Evolutionary conservation across 2,113 vertebrate genomes (phyloP).

Genomic region (Neogobius melanostomus): DNA sequence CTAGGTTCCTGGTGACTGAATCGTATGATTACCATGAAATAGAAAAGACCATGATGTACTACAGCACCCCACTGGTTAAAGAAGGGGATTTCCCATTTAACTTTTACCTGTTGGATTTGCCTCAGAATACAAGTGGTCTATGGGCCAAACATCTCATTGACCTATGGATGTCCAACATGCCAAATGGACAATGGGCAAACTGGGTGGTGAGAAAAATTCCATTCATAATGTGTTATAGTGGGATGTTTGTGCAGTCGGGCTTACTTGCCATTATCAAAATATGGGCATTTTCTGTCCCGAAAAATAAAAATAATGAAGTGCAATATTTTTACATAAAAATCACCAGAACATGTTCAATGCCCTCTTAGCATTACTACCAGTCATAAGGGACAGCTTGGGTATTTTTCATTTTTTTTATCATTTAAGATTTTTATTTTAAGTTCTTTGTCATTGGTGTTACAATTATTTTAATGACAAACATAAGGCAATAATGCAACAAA

Average conservation of each 20-base stretch:
- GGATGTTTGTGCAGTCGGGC: background rate
- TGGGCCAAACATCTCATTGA: conserved; percentile 77
- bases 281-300: no score
- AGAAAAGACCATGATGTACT: conserved; percentile 91
- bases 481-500: no score
- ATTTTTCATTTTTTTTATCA: no score
- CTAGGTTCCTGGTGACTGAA: conserved; percentile 87
- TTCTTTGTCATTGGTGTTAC: no score
- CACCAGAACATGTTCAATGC: no score
- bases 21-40: conserved; percentile 79
- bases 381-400: no score
- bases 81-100: conserved; percentile 96
- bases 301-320: no score
- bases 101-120: conserved; percentile 82
- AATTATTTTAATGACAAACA: no score
- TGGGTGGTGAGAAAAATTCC: conserved; percentile 84
- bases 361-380: no score
- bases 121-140: conserved; percentile 75
- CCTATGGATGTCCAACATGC: conserved; percentile 93
- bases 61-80: conserved; percentile 79
- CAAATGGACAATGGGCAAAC: conserved; percentile 89
- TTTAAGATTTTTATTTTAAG: no score
- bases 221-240: background rate
- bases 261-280: no score
- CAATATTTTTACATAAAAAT: no score